Base-by-base conservation (phyloP, 2,888 invertebrate species). In the Oligia fasciuncula region DNA sequence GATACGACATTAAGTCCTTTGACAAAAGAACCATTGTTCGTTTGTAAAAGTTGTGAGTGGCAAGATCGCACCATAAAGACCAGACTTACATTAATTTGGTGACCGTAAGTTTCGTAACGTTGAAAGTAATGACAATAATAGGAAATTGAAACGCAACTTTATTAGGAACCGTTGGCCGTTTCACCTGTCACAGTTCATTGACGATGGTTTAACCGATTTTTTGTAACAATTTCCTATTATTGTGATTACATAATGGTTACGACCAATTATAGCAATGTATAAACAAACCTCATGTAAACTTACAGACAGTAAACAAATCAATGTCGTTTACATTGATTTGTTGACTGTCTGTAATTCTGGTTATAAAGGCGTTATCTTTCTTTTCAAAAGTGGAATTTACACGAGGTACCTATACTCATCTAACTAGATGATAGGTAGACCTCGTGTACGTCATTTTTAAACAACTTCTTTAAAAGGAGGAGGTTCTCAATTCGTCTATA, bases 11-110 rank as follows among this genome's bases (percentile, higher is more conserved):
- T 29, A 23, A 29, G 29, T 29, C 29, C 43, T 43, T 54, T 43
- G 40, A 29, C 49, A 82, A 79, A 82, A 67, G 60, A 77, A 80
- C 84, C 65, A 65, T 65, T 65, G 65, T 65, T 65, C 40, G 11
- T 60, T 60, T 57, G 11, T n/a, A 0, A n/a, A 60, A 3, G 60
- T 60, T 60, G 11, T 57, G 9, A 57, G n/a, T 57, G 57, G n/a
- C 57, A 57, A n/a, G 57, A 57, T 57, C 57, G 57, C 23, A 57
- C 57, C 57, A 11, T 11, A 4, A 1, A 57, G 3, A 57, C 57
- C 0, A 40, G 4, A 40, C 19, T 9, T 11, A 35, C 19, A 62
- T 62, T 62, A 17, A 11, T 9, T 65, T 2, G 1, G 9, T 40
- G 65, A 65, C 65, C 19, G 35, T 19, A 40, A 65, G 19, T 65